These are phyloP conservation scores for Aythya baeri DNA, from an alignment of 2,113 vertebrate genomes.

Conservation along the genomic window DNA sequence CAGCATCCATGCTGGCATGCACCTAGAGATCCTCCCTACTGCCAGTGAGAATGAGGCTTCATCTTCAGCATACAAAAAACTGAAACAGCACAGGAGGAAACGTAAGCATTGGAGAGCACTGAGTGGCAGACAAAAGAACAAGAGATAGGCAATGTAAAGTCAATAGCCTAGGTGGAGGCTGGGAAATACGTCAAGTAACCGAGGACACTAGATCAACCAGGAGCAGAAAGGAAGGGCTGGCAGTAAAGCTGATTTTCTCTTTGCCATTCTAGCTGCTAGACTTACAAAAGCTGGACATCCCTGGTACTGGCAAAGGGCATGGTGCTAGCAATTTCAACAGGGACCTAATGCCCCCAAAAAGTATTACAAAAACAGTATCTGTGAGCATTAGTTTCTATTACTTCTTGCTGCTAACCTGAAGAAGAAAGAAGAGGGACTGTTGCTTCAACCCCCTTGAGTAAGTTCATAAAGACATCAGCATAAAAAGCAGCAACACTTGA, in stretches of 20 bases:
- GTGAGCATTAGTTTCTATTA: background rate
- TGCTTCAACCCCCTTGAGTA: background rate
- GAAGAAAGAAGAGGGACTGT: background rate
- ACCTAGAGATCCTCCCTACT: background rate
- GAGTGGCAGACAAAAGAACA: background rate
- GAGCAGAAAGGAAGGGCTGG: background rate
- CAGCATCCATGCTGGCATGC: background rate
- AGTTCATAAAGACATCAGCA: background rate
- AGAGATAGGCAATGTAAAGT: background rate
- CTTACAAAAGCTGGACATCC: background rate
- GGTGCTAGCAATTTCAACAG: background rate
- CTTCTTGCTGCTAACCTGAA: no score
- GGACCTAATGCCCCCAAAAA: background rate
- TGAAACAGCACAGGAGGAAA: background rate
- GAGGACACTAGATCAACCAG: background rate
- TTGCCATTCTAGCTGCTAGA: background rate
- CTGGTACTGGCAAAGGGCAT: background rate
- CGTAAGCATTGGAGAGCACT: background rate
- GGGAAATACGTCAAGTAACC: background rate
- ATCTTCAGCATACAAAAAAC: background rate
- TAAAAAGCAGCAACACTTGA: background rate
- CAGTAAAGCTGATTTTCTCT: background rate
- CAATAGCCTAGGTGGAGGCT: background rate
- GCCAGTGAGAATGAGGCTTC: background rate
- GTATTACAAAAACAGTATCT: background rate